Percentiles rank a stretch among this genome's conserved stretches.
Conservation (phyloP, 2,797 vertebrate species). For the Enteromius paludinosus region DNA sequence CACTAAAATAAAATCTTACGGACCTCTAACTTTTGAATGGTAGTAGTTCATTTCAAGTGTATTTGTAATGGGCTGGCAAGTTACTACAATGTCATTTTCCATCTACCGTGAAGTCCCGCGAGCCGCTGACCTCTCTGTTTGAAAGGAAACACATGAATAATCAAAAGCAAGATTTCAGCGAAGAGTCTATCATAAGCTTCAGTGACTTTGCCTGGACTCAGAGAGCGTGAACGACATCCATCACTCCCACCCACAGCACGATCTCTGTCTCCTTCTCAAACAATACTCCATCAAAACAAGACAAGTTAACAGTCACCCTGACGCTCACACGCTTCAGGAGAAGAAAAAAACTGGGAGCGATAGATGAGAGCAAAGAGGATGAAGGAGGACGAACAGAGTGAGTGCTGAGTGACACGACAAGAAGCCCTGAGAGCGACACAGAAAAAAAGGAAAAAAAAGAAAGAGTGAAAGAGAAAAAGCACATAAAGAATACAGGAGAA, state of each 20-base stretch:
- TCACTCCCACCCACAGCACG: conserved; percentile 46
- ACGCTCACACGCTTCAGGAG: conserved; percentile 34
- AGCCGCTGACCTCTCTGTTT: conserved; percentile 40
- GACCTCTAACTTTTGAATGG: neutral
- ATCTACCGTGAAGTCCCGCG: conserved; percentile 8
- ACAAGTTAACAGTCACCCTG: conserved; percentile 47
- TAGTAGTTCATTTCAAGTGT: neutral
- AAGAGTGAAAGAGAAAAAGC: conserved; percentile 33
- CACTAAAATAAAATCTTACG: neutral
- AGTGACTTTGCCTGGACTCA: conserved; percentile 44
- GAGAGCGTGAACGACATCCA: conserved; percentile 46
- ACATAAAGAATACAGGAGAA: conserved; percentile 39
- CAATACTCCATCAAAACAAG: conserved; percentile 50
- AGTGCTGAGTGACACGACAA: conserved; percentile 47
- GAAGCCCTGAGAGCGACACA: conserved; percentile 42
- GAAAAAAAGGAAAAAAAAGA: conserved; percentile 24
- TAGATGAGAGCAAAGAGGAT: conserved; percentile 28
- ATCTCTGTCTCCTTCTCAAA: conserved; percentile 48
- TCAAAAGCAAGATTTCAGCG: conserved; percentile 44
- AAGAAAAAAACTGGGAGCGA: conserved; percentile 24
- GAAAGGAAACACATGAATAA: conserved; percentile 48
- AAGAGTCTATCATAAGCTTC: conserved; percentile 47
- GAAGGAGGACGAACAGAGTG: conserved; percentile 42
- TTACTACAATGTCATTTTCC: conserved; percentile 24
- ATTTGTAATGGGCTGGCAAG: conserved; percentile 31